A percentile compares a stretch with the other conserved stretches of the same genome.
Conservation (phyloP, 2,888 invertebrate species). For the Nasonia oneida region DNA sequence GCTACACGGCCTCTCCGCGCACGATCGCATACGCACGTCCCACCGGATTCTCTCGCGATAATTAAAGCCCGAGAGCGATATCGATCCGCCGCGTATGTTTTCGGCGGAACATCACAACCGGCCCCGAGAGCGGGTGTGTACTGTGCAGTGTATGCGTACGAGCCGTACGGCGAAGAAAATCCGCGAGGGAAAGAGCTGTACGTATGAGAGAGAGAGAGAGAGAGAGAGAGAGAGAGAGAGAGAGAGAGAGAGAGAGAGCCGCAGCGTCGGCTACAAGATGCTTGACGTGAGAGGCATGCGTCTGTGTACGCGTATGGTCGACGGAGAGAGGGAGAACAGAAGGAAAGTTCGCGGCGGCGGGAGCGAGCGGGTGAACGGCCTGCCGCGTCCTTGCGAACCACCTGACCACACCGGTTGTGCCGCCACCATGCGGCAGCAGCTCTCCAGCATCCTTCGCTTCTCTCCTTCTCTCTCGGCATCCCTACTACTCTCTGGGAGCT, state of each 20-base stretch:
- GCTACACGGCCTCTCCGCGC: neutral
- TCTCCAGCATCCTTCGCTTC: slow-evolving; percentile 72
- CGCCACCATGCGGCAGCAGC: slow-evolving; percentile 74
- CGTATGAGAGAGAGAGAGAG: too few species aligned
- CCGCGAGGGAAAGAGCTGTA: neutral
- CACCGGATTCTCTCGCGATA: neutral
- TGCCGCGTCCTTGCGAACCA: slow-evolving; percentile 79
- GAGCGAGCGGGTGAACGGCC: slow-evolving; percentile 75
- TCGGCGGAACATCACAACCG: neutral
- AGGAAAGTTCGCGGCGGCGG: slow-evolving; percentile 58
- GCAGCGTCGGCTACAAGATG: neutral
- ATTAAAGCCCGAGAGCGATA: neutral
- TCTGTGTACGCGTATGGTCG: neutral
- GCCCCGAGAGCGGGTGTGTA: neutral
- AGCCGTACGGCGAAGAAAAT: neutral
- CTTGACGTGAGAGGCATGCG: neutral
- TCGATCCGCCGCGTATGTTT: neutral
- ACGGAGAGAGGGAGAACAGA: slow-evolving; percentile 36
- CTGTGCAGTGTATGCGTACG: too few species aligned
- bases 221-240: neutral
- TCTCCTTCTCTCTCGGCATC: slow-evolving; percentile 49
- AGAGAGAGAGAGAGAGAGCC: too few species aligned
- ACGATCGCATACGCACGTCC: neutral
- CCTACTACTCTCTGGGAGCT: slow-evolving; percentile 14
- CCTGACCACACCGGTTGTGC: slow-evolving; percentile 77